These are phyloP conservation scores for Microctenopoma steveboyesi DNA, from an alignment of 2,797 vertebrate species.

Conservation along the genomic window DNA sequence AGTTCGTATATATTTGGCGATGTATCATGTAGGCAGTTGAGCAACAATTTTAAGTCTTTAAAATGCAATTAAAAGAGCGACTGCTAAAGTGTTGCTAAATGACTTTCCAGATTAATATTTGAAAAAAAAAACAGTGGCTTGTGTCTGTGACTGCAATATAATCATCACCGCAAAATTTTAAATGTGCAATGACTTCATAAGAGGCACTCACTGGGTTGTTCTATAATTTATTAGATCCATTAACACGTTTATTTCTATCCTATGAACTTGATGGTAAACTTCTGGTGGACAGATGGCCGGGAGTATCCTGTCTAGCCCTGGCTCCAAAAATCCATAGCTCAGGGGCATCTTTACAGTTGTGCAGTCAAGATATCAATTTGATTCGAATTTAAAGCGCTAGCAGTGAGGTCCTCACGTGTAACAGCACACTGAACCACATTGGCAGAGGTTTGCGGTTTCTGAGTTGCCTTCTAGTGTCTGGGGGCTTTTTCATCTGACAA, in stretches of 20 bases:
- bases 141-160: background rate
- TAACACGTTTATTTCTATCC: constrained; percentile 39
- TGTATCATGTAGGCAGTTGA: too few relatives aligned
- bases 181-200: constrained; percentile 17
- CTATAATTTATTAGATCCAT: constrained; percentile 31
- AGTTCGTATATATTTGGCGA: too few relatives aligned
- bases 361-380: constrained; percentile 46
- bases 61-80: background rate
- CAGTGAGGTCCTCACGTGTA: constrained; percentile 59
- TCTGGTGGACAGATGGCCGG: constrained; percentile 52
- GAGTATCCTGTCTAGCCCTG: constrained; percentile 41
- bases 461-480: constrained; percentile 32
- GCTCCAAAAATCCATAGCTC: constrained; percentile 24
- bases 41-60: too few relatives aligned
- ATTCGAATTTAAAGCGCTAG: constrained; percentile 34
- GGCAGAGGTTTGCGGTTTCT: constrained; percentile 51
- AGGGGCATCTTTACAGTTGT: constrained; percentile 37
- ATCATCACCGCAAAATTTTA: constrained; percentile 7
- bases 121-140: background rate
- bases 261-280: constrained; percentile 18
- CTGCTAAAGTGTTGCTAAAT: background rate
- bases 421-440: constrained; percentile 28
- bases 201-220: constrained; percentile 3
- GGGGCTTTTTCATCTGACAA: constrained; percentile 70
- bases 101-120: background rate